phyloP scores from a whole-genome alignment of 2,797 vertebrate genomes.

The Pyrocephalus nanus region DNA sequence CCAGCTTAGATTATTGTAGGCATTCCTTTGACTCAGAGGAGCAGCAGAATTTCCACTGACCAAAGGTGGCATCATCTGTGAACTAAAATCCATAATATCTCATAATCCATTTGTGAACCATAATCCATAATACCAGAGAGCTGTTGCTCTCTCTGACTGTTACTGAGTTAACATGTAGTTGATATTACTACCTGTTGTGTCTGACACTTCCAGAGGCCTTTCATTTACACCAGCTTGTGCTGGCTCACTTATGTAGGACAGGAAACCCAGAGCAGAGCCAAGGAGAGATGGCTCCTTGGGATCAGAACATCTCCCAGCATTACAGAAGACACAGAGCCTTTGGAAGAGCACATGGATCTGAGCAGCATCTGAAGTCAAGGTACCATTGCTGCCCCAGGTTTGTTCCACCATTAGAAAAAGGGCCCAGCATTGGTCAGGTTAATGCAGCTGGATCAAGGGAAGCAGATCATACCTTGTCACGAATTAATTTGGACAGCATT shows the following conservation, averaged over 20 bases:
- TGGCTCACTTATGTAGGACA: not conserved
- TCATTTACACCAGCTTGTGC: not conserved
- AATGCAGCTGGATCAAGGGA: not conserved
- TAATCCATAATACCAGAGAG: not conserved
- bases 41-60: not conserved
- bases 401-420: not conserved
- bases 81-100: not conserved
- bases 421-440: not conserved
- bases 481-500: conserved; percentile 93
- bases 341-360: not conserved
- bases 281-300: not conserved
- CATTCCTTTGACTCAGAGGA: not conserved
- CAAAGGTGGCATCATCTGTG: not conserved
- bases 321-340: not conserved
- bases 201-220: not conserved
- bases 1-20: not conserved
- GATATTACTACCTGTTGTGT: not conserved
- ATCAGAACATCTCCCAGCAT: not conserved
- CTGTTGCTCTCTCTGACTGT: not conserved
- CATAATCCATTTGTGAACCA: not conserved
- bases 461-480: conserved; percentile 84
- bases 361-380: not conserved
- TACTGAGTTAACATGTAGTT: not conserved
- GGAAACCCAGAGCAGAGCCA: not conserved
- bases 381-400: not conserved